Conservation (phyloP, 2,113 vertebrate genomes). For the Mobula hypostoma region DNA sequence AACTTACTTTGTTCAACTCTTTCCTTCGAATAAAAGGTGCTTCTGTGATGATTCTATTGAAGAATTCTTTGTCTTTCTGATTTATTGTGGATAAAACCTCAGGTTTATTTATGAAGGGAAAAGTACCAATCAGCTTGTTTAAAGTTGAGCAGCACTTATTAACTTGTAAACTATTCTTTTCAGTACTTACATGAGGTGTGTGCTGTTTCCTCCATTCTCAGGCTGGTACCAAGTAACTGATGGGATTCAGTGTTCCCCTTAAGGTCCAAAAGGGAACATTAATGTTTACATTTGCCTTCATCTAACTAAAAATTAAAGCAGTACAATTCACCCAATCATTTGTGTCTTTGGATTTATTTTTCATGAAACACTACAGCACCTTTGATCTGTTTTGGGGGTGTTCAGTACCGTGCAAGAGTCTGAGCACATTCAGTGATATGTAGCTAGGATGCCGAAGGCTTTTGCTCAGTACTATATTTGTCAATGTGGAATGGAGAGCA, state of each 20-base stretch:
- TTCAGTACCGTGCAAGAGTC: not conserved
- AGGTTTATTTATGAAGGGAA: not conserved
- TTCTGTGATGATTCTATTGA: not conserved
- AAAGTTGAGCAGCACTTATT: not conserved
- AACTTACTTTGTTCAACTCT: not conserved
- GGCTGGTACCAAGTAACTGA: not conserved
- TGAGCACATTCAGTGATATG: no score
- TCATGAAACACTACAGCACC: not conserved
- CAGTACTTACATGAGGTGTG: not conserved
- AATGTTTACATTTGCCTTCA: not conserved
- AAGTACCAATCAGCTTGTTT: not conserved
- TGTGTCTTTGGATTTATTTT: not conserved
- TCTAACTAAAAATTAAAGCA: slow-evolving; percentile 3
- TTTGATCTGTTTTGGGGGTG: not conserved
- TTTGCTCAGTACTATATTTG: no score
- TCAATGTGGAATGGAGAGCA: no score
- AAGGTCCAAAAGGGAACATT: not conserved
- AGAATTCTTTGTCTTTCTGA: not conserved
- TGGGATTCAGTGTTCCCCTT: not conserved
- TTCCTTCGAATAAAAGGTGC: not conserved
- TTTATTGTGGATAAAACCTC: not conserved
- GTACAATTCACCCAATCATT: not conserved
- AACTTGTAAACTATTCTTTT: not conserved
- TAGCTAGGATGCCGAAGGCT: no score
- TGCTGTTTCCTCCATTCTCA: not conserved